Evolutionary conservation across 1,140 invertebrate genomes (phyloP), one percentile per base, ranked within the genome.

Genomic region (Cydia amplana): DNA sequence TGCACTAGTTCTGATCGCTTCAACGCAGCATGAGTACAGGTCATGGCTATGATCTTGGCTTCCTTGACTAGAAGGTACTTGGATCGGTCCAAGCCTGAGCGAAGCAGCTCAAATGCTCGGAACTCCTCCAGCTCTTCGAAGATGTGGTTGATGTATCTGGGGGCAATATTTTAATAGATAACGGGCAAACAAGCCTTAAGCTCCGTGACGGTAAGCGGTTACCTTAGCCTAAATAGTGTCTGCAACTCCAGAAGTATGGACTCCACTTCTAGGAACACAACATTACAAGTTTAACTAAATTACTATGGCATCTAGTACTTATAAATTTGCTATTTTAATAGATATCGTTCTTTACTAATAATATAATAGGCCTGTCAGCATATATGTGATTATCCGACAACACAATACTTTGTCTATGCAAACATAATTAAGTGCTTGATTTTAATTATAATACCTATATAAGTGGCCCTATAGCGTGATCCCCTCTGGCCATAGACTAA

Each of bases 11-110:
- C 99, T 75, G 98, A 96, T 49, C 99, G 94, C 89, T 99, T 99
- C 0, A 99, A 94, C 0, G 99, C 99, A 16, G 99, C 99, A 93
- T 99, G 99, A 0, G 99, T 99, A 94, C 99, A 99, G 1, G 99
- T 99, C 99, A 99, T 99, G 2, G 99, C 99, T 82, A 99, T 99
- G 32, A 99, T 99, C 93, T 99, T 99, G 0, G 99, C 99, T 93
- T 99, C 99, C 90, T 99, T 99, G 0, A 99, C 98, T 1, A 99
- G 92, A 16, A 99, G 93, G 91, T 99, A 99, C 79, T 99, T 97
- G 0, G 98, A 98, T 70, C 99, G 94, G 91, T 99, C 99, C 10
- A 98, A 91, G 4, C 99, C 99, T 78, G 97, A 99, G 40, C 99
- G 94, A 1, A 99, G 91, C 4, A 99, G 92, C 91, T 99, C 99